These are phyloP conservation scores for Donacobius atricapilla DNA, from an alignment of 2,113 vertebrate species.

Conservation along the genomic window DNA sequence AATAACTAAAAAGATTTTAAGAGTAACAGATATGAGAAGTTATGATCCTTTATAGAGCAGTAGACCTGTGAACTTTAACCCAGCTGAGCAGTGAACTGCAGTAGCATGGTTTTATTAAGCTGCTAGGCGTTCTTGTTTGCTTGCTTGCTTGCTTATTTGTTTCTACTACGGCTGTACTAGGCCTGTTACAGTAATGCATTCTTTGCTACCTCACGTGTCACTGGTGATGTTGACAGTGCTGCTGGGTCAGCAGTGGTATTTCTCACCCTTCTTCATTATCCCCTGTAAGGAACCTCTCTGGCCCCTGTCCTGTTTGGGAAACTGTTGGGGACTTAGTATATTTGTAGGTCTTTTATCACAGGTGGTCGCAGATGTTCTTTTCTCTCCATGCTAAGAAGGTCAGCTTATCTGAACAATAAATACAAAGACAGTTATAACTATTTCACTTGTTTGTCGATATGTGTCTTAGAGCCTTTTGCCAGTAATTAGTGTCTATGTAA, in stretches of 20 bases:
- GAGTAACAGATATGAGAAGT: neutral
- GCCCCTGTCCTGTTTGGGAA: neutral
- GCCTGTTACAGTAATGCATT: neutral
- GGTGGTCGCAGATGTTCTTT: neutral
- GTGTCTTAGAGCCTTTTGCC: neutral
- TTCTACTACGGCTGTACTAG: neutral
- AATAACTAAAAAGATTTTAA: neutral
- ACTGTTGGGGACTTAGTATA: neutral
- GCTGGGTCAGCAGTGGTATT: neutral
- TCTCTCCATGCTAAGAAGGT: neutral
- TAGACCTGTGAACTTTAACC: neutral
- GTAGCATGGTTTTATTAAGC: neutral
- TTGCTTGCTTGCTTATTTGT: neutral
- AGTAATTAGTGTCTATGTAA: neutral
- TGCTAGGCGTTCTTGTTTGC: neutral
- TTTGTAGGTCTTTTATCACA: neutral
- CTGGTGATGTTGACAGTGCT: neutral
- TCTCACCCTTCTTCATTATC: neutral
- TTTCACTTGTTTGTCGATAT: neutral
- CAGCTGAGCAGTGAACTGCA: neutral
- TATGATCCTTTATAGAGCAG: rapidly evolving
- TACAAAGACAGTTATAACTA: neutral
- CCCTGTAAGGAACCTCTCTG: neutral
- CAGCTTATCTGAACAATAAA: neutral
- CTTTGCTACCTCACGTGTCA: neutral